Evolutionary conservation across 2,797 vertebrate genomes (phyloP).

Genomic region (Molossus molossus): DNA sequence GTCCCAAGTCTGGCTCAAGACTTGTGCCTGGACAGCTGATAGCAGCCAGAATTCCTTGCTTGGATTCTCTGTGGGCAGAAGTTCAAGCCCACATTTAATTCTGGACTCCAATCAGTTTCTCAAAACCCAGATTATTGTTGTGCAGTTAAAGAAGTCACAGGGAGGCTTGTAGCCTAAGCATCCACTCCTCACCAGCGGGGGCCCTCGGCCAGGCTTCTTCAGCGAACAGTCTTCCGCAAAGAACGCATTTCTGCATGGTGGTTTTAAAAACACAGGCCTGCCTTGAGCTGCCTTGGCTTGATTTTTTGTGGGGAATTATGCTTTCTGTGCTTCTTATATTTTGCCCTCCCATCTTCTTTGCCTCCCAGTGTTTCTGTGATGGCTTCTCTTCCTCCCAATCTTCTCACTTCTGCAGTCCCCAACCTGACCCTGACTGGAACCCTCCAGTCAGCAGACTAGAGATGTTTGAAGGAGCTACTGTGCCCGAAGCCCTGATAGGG

Average conservation of each 20-base stretch:
- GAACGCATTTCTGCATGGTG: not conserved
- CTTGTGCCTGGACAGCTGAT: constrained; percentile 52
- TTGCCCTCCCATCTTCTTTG: not conserved
- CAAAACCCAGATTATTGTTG: constrained; percentile 62
- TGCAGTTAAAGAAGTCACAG: constrained; percentile 31
- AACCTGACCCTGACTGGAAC: not conserved
- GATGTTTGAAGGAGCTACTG: not conserved
- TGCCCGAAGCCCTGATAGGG: not conserved
- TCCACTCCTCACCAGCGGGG: not conserved
- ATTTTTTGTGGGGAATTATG: constrained; percentile 19
- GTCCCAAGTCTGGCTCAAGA: constrained; percentile 65
- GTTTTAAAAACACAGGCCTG: constrained; percentile 36
- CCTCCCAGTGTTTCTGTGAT: not conserved
- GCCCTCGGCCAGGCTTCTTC: not conserved
- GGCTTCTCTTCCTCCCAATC: not conserved
- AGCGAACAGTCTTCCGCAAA: not conserved
- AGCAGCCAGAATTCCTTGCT: not conserved
- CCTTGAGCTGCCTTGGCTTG: not conserved
- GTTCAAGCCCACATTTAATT: constrained; percentile 40
- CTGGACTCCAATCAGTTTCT: constrained; percentile 60
- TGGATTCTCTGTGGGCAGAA: constrained; percentile 58
- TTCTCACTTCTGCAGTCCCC: not conserved
- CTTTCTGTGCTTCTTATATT: constrained; percentile 13
- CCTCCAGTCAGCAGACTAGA: not conserved
- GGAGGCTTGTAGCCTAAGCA: not conserved